Percentiles rank a stretch among this genome's conserved stretches.
These are phyloP conservation scores for Portevinia maculata DNA, from an alignment of 2,888 invertebrate genomes.

Conservation along the genomic window DNA sequence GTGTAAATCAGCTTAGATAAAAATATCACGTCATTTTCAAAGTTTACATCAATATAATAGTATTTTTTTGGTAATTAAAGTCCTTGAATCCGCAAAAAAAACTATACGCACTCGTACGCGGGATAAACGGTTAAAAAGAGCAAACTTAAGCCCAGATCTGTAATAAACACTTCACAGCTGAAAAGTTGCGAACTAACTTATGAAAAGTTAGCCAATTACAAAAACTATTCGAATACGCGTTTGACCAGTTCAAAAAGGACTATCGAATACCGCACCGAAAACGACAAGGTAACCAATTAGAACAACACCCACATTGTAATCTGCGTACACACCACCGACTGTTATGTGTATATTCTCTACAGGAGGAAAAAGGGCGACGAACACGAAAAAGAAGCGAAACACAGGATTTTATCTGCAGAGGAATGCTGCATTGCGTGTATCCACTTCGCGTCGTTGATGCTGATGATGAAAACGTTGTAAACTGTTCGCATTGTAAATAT, in stretches of 20 bases:
- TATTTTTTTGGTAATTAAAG: conserved; percentile 25
- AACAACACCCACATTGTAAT: conserved; percentile 68
- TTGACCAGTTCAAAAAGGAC: conserved; percentile 29
- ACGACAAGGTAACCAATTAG: conserved; percentile 47
- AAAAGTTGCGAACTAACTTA: conserved; percentile 20
- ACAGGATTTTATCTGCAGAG: conserved; percentile 76
- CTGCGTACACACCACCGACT: conserved; percentile 44
- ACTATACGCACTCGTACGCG: conserved; percentile 39
- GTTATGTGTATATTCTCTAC: conserved; percentile 43
- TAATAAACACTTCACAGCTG: conserved; percentile 19
- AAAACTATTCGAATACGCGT: background rate
- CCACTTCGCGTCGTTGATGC: conserved; percentile 48
- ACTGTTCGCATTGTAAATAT: conserved; percentile 54
- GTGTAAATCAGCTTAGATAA: conserved; percentile 41
- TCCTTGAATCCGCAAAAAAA: conserved; percentile 27
- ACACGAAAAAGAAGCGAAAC: conserved; percentile 52
- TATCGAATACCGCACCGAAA: conserved; percentile 7
- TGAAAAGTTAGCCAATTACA: conserved; percentile 13
- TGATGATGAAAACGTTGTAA: conserved; percentile 23
- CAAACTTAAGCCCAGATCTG: conserved; percentile 1
- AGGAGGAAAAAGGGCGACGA: conserved; percentile 47
- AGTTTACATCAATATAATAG: conserved; percentile 29
- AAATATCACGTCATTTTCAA: conserved; percentile 60
- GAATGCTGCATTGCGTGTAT: conserved; percentile 76
- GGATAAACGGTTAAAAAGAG: conserved; percentile 10